These are phyloP conservation scores for Conger conger DNA, from an alignment of 2,113 vertebrate species.

Conservation along the genomic window DNA sequence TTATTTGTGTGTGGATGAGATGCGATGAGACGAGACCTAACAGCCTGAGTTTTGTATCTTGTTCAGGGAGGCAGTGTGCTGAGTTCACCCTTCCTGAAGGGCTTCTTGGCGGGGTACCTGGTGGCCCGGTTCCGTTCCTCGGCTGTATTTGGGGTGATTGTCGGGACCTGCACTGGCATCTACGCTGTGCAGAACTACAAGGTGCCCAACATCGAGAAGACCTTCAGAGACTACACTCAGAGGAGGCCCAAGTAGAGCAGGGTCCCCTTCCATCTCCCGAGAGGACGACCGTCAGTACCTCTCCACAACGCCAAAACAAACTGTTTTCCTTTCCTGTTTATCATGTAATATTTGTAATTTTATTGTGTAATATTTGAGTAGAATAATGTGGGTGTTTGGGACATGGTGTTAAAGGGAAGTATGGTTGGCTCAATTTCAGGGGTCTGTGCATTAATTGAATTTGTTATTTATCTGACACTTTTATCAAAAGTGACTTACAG, in stretches of 20 bases:
- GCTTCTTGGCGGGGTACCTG: constrained; percentile 88
- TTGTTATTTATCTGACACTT: no score
- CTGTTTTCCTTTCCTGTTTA: not conserved
- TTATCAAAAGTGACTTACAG: no score
- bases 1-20: no score
- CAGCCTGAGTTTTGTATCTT: constrained; percentile 15
- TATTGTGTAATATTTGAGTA: not conserved
- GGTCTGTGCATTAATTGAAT: not conserved
- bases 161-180: constrained; percentile 85
- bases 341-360: not conserved
- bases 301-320: not conserved
- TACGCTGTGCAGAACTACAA: constrained; percentile 82
- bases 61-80: constrained; percentile 82
- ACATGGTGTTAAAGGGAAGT: not conserved
- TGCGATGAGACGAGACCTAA: not conserved
- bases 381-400: not conserved
- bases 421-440: not conserved
- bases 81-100: constrained; percentile 89
- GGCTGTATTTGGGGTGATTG: constrained; percentile 78
- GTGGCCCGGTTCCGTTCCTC: constrained; percentile 85
- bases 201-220: constrained; percentile 83
- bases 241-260: constrained; percentile 72
- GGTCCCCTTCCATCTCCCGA: not conserved
- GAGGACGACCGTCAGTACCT: not conserved
- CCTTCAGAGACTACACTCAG: constrained; percentile 79